Conservation (phyloP, 2,113 vertebrate species). For the Indri indri region DNA sequence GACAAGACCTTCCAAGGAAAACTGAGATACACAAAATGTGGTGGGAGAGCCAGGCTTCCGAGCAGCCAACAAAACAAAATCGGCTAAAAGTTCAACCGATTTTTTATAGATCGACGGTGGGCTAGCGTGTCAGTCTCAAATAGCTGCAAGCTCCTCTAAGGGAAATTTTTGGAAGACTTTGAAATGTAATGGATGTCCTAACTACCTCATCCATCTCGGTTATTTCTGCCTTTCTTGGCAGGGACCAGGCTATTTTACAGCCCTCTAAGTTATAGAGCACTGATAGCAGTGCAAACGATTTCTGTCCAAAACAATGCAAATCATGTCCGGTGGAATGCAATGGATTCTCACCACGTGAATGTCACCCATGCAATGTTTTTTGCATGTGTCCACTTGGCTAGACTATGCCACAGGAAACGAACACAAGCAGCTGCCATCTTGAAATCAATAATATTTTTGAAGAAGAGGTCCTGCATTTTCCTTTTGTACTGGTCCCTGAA, state of each 20-base stretch:
- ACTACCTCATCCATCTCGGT: background rate
- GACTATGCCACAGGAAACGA: too few species aligned
- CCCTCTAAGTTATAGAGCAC: background rate
- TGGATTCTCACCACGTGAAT: too few species aligned
- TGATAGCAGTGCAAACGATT: background rate
- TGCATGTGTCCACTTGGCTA: background rate
- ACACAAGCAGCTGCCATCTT: fast-evolving
- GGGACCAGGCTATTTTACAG: background rate
- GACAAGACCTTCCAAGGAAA: background rate
- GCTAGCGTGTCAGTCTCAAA: background rate
- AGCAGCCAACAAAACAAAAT: background rate
- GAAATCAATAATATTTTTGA: background rate
- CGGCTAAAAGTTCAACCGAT: background rate
- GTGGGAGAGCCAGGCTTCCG: background rate
- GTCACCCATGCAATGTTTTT: background rate
- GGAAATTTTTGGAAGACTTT: background rate
- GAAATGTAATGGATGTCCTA: background rate
- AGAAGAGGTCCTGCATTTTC: fast-evolving
- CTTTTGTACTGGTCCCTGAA: fast-evolving
- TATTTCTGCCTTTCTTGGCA: background rate
- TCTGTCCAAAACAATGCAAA: background rate
- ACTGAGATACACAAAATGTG: fast-evolving
- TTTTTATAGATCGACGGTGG: background rate
- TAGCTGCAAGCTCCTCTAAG: background rate
- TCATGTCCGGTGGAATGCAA: background rate